Conservation (phyloP, 2,888 invertebrate genomes). For the Apeira syringaria region DNA sequence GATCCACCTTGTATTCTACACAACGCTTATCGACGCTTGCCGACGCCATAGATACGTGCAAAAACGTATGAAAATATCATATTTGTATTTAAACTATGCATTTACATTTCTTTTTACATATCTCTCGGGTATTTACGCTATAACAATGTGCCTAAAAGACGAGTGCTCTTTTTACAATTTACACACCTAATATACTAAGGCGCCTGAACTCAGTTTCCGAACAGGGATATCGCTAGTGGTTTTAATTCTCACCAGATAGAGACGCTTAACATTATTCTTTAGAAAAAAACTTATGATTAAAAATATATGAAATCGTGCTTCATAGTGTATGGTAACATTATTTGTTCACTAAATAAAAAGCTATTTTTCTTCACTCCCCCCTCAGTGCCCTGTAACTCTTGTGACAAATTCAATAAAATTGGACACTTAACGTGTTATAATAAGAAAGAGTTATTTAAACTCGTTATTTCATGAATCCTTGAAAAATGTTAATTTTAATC, state of each 20-base stretch:
- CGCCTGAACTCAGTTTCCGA: constrained; percentile 31
- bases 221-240: constrained; percentile 32
- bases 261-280: constrained; percentile 39
- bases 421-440: too few species aligned
- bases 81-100: constrained; percentile 68
- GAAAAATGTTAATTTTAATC: neutral
- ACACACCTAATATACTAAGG: constrained; percentile 66
- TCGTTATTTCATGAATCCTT: neutral
- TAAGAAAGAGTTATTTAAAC: too few species aligned
- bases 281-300: constrained; percentile 65
- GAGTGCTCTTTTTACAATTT: constrained; percentile 77
- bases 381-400: constrained; percentile 22
- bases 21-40: constrained; percentile 49
- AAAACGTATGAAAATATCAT: constrained; percentile 82
- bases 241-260: constrained; percentile 34
- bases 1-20: constrained; percentile 45
- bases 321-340: constrained; percentile 78
- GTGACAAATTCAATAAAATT: neutral
- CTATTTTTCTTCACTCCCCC: constrained; percentile 26
- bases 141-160: constrained; percentile 76
- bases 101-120: constrained; percentile 65
- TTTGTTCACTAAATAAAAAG: constrained; percentile 76
- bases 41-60: constrained; percentile 72
- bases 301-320: constrained; percentile 61
- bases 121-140: constrained; percentile 71